phyloP scores from a whole-genome alignment of 2,888 invertebrate species.

The Drosophila aldrichi region DNA sequence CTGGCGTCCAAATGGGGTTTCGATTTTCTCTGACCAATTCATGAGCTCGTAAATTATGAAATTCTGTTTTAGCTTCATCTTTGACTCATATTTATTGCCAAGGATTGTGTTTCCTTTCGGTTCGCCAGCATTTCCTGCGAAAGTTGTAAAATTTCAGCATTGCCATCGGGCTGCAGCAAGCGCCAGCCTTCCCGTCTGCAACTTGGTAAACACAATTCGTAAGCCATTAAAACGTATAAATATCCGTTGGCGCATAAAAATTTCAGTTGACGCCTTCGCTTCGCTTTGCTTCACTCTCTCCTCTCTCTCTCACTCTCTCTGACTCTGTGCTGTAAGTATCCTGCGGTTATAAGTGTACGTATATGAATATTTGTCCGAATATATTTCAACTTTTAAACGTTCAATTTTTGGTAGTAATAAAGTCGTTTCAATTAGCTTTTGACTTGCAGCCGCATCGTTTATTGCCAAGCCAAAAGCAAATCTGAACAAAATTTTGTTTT shows the following conservation, averaged over 20 bases:
- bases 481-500: slow-evolving; percentile 16
- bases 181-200: slow-evolving; percentile 27
- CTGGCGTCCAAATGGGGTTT: slow-evolving; percentile 39
- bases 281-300: neutral
- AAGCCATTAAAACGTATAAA: slow-evolving; percentile 42
- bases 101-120: slow-evolving; percentile 67
- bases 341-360: slow-evolving; percentile 33
- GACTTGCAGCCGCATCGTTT: slow-evolving; percentile 42
- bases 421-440: slow-evolving; percentile 73
- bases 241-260: slow-evolving; percentile 76
- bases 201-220: slow-evolving; percentile 57
- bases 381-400: slow-evolving; percentile 18
- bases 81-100: slow-evolving; percentile 46
- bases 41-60: slow-evolving; percentile 77
- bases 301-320: neutral
- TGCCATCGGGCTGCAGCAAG: slow-evolving; percentile 32
- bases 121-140: slow-evolving; percentile 70
- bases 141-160: slow-evolving; percentile 66
- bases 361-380: neutral
- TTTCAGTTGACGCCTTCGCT: slow-evolving; percentile 70
- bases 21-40: slow-evolving; percentile 60
- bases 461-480: slow-evolving; percentile 21
- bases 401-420: slow-evolving; percentile 69
- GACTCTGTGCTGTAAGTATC: slow-evolving; percentile 31
- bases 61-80: slow-evolving; percentile 47